These are phyloP conservation scores for Selene dorsalis DNA, from an alignment of 2,797 vertebrate species.

Conservation along the genomic window DNA sequence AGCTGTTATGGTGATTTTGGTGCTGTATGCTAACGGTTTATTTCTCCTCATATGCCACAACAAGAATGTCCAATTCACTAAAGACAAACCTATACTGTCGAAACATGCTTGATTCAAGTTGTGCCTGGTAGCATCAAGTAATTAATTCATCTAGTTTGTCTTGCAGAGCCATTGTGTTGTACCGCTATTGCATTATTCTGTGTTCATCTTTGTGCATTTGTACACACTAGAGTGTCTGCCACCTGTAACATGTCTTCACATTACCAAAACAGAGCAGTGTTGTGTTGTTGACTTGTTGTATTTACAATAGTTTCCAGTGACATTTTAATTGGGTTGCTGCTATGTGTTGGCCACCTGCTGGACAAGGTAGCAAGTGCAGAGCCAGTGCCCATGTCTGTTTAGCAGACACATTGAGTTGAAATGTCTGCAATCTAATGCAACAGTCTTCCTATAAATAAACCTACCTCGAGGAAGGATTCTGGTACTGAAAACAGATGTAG, in stretches of 20 bases:
- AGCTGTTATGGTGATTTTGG: neutral
- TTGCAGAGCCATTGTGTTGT: neutral
- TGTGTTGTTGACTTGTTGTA: neutral
- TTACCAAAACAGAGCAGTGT: neutral
- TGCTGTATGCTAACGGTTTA: neutral
- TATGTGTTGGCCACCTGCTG: slow-evolving; percentile 46
- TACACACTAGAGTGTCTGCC: neutral
- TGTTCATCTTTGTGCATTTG: neutral
- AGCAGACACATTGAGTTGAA: neutral
- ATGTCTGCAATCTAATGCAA: neutral
- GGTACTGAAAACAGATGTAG: neutral
- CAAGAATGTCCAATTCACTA: neutral
- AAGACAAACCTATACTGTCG: too few relatives aligned
- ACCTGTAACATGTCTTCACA: neutral
- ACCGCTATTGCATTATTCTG: neutral
- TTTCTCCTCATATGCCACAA: neutral
- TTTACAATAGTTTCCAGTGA: too few relatives aligned
- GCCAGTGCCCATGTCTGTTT: neutral
- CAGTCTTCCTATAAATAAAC: neutral
- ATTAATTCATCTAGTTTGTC: neutral
- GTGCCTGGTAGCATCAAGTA: neutral
- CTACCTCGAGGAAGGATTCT: too few relatives aligned
- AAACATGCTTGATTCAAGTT: neutral
- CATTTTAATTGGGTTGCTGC: neutral
- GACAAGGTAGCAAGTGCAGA: slow-evolving; percentile 18